These are phyloP conservation scores for Polietes domitor DNA, from an alignment of 2,888 invertebrate genomes.

Conservation along the genomic window DNA sequence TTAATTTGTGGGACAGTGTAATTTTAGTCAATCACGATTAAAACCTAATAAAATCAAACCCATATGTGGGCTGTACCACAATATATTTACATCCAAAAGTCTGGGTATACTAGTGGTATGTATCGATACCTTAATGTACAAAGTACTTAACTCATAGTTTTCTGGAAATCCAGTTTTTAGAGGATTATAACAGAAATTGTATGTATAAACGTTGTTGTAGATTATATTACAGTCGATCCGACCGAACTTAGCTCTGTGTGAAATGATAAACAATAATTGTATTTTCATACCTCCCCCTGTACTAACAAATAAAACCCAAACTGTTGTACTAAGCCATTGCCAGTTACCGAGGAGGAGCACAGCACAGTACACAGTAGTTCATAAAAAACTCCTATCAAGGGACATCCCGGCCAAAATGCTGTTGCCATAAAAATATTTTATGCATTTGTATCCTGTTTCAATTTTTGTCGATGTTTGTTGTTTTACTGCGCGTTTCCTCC, in stretches of 20 bases:
- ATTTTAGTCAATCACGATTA: too few species aligned
- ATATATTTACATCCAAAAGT: too few species aligned
- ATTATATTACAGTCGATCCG: not conserved
- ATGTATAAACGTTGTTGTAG: too few species aligned
- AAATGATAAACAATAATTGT: slow-evolving; percentile 36
- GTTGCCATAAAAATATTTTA: slow-evolving; percentile 15
- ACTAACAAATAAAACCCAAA: not conserved
- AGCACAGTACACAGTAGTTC: not conserved
- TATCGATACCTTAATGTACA: too few species aligned
- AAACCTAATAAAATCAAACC: too few species aligned
- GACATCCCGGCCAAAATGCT: slow-evolving; percentile 26
- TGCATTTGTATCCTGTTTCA: slow-evolving; percentile 12
- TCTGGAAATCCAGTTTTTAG: too few species aligned
- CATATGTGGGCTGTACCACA: too few species aligned
- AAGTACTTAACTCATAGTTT: too few species aligned
- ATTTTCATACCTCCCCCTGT: not conserved
- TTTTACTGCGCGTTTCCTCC: not conserved
- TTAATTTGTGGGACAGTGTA: too few species aligned
- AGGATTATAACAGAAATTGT: too few species aligned
- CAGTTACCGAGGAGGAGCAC: not conserved
- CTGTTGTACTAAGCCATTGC: not conserved
- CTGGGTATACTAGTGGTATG: too few species aligned
- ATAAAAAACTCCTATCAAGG: slow-evolving; percentile 22
- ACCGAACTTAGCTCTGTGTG: not conserved
- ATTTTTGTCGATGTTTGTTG: not conserved